A percentile compares a stretch with the other conserved stretches of the same genome.
These are phyloP conservation scores for Parnassius apollo DNA, from an alignment of 2,888 invertebrate genomes.

Conservation along the genomic window DNA sequence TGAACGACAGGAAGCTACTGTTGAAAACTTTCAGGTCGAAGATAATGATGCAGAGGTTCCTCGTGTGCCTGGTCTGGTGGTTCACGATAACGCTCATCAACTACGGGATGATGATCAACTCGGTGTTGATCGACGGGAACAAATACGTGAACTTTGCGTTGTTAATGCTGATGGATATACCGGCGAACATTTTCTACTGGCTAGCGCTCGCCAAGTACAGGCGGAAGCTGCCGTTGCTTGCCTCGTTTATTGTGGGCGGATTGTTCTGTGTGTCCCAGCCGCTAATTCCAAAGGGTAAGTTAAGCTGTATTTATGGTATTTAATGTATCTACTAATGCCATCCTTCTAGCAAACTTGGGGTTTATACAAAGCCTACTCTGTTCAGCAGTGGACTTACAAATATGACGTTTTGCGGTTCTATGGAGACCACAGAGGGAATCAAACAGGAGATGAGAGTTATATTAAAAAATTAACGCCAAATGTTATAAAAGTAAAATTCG, in stretches of 20 bases:
- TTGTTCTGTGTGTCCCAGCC: constrained; percentile 67
- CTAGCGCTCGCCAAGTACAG: constrained; percentile 64
- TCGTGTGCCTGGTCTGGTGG: constrained; percentile 74
- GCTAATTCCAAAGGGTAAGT: constrained; percentile 62
- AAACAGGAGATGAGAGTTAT: too few relatives aligned
- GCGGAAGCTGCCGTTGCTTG: constrained; percentile 58
- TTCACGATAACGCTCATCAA: constrained; percentile 72
- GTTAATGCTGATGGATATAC: constrained; percentile 71
- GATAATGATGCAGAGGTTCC: constrained; percentile 68
- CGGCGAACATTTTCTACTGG: constrained; percentile 71
- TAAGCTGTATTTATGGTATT: background rate
- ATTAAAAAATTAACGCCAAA: too few relatives aligned
- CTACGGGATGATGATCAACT: constrained; percentile 76
- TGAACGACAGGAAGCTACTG: constrained; percentile 56
- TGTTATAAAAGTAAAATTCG: too few relatives aligned
- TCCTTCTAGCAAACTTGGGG: too few relatives aligned
- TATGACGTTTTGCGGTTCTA: too few relatives aligned
- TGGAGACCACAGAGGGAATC: too few relatives aligned
- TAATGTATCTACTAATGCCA: background rate
- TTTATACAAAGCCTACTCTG: too few relatives aligned
- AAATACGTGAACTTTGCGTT: constrained; percentile 72
- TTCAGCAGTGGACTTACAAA: too few relatives aligned
- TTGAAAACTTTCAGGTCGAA: constrained; percentile 65
- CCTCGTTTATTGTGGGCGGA: constrained; percentile 65
- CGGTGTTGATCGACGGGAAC: constrained; percentile 69